phyloP scores from a whole-genome alignment of 2,888 invertebrate genomes.

The Lasioglossum calceatum region DNA sequence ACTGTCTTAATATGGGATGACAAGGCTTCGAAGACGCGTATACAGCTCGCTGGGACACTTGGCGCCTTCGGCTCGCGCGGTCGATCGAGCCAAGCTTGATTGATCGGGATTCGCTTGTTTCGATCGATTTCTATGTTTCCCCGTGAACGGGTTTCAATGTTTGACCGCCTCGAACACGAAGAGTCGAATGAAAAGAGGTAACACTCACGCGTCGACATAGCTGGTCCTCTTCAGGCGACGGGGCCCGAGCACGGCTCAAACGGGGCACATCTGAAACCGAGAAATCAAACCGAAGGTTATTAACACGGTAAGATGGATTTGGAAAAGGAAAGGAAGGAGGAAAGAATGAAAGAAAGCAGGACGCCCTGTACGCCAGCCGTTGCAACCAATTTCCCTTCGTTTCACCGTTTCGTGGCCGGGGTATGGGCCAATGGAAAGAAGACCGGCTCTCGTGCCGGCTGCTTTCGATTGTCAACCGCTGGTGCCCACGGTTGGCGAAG shows the following conservation, averaged over 20 bases:
- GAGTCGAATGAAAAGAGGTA: constrained; percentile 13
- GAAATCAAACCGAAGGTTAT: constrained; percentile 39
- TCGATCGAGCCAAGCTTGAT: neutral
- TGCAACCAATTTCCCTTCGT: constrained; percentile 7
- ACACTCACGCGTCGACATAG: constrained; percentile 73
- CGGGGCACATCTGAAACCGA: constrained; percentile 72
- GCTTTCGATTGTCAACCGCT: constrained; percentile 60
- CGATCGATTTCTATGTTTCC: neutral
- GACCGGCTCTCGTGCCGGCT: constrained; percentile 33
- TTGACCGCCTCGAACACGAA: neutral
- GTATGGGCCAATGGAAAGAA: constrained; percentile 21
- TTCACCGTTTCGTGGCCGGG: constrained; percentile 4
- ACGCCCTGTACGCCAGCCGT: neutral
- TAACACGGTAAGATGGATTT: neutral
- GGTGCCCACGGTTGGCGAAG: constrained; percentile 63
- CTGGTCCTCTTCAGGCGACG: constrained; percentile 60
- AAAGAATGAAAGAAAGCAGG: neutral
- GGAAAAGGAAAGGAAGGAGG: neutral
- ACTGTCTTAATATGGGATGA: neutral
- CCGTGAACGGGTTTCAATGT: neutral
- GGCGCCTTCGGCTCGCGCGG: neutral
- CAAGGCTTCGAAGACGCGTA: neutral
- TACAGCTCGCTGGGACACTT: neutral
- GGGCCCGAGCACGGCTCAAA: constrained; percentile 61
- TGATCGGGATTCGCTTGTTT: neutral